Percentiles rank a stretch among this genome's conserved stretches.
Evolutionary conservation across 2,888 invertebrate species (phyloP).

Genomic region (Endotricha flammealis): DNA sequence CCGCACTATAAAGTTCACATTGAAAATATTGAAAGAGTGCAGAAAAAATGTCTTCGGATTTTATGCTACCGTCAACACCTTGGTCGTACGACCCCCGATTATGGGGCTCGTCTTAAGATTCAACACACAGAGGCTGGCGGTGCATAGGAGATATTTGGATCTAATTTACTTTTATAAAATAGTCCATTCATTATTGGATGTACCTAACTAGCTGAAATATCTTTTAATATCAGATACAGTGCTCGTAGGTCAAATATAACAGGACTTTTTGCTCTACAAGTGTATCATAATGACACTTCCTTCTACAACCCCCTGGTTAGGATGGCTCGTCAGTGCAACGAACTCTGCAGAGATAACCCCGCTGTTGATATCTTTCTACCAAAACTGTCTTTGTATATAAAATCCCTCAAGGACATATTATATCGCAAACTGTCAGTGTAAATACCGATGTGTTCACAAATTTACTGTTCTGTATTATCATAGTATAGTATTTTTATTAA

Average conservation of each 20-base stretch:
- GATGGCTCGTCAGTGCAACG: slow-evolving; percentile 1
- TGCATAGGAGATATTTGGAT: neutral
- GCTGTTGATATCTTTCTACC: too few relatives aligned
- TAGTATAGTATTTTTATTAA: too few relatives aligned
- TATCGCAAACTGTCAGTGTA: too few relatives aligned
- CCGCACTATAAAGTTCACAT: too few relatives aligned
- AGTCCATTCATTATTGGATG: neutral
- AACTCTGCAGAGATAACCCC: too few relatives aligned
- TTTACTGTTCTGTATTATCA: too few relatives aligned
- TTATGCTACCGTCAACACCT: neutral
- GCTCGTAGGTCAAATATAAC: neutral
- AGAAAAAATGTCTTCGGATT: too few relatives aligned
- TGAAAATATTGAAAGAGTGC: too few relatives aligned
- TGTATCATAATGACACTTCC: neutral
- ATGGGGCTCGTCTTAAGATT: neutral
- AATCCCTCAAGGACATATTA: too few relatives aligned
- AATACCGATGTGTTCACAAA: too few relatives aligned
- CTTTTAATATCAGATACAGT: neutral
- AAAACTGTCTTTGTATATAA: too few relatives aligned
- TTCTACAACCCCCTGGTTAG: neutral
- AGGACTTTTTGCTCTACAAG: neutral
- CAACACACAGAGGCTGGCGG: neutral
- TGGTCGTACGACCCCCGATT: neutral
- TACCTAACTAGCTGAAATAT: neutral
- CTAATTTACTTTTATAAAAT: neutral